Evolutionary conservation across 2,113 vertebrate species (phyloP), one percentile per base, ranked within the genome.

Genomic region (Stercorarius parasiticus): DNA sequence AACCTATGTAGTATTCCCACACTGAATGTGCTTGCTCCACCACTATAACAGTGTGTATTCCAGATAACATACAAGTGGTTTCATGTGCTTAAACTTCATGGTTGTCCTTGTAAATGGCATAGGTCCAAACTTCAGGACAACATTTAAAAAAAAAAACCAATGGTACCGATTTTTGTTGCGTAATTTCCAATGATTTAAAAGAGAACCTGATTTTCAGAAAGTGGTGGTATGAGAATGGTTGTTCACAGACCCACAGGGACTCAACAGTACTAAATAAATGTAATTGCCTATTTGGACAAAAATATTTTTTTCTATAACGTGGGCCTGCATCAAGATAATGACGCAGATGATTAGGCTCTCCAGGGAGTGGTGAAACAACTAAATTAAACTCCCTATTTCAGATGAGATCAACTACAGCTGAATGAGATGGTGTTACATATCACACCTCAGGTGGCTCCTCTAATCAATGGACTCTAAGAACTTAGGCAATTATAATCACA

Each of bases 151-250:
- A 45, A 40, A 65, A 13, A 36, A 71, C 10, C 1, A 3, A 14
- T 1, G 3, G 6, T 5, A 81, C 29, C 2, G 1, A 52, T 70
- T 78, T 71, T 84, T 1, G 0, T 61, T 67, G 13, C 3, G 0
- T 38, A 32, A 78, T 84, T 86, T 91, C 22, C 19, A 50, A 8
- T 67, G 2, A 64, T 36, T 86, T 42, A 59, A 86, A 80, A 50
- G 16, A 19, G 16, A 34, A 52, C 5, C 6, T 81, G 21, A 78
- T 81, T 58, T 88, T 70, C 64, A 88, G 47, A 78, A 81, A 84
- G 15, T 12, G 11, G 18, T 69, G 7, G 12, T 22, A 64, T 32
- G 11, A 78, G 6, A 55, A 36, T 34, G 4, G 13, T 15, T 78
- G 34, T 21, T 86, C 12, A 71, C 1, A 3, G 73, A 50, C 29